A percentile compares a stretch with the other conserved stretches of the same genome.
These are phyloP conservation scores for Trichoplusia ni DNA, from an alignment of 1,140 invertebrate species.

Conservation along the genomic window DNA sequence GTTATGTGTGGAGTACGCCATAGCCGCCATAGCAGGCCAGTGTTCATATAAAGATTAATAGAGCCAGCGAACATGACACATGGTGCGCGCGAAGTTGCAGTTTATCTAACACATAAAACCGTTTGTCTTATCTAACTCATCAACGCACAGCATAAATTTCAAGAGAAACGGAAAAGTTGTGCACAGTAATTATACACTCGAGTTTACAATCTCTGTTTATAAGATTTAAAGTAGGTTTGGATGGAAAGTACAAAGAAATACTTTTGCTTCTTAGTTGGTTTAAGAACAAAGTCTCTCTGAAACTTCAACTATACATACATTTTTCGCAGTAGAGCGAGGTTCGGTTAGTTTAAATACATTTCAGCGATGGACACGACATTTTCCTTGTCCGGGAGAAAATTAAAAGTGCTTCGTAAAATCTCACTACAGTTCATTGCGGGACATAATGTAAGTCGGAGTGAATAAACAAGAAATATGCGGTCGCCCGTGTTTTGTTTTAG, in stretches of 20 bases:
- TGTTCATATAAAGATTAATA: conserved; percentile 26
- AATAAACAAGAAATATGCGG: conserved; percentile 66
- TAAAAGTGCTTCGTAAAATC: conserved; percentile 54
- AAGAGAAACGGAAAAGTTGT: conserved; percentile 21
- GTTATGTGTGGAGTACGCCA: not conserved
- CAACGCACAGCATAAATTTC: conserved; percentile 19
- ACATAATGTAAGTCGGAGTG: conserved; percentile 43
- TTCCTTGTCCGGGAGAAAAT: conserved; percentile 38
- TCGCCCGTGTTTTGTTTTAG: conserved; percentile 66
- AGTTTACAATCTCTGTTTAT: not conserved
- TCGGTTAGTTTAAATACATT: conserved; percentile 28
- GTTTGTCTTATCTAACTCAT: conserved; percentile 27
- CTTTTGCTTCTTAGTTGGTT: not conserved
- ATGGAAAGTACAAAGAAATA: not conserved
- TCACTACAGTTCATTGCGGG: conserved; percentile 55
- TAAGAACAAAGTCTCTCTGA: conserved; percentile 6
- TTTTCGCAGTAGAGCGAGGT: conserved; percentile 3
- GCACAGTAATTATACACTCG: conserved; percentile 11
- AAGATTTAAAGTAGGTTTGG: not conserved
- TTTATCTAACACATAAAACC: conserved; percentile 26
- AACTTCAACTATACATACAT: not conserved
- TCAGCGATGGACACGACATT: conserved; percentile 17
- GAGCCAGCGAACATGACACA: conserved; percentile 11
- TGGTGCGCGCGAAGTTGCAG: conserved; percentile 10
- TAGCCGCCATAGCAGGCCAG: not conserved